Conservation (phyloP, 2,888 invertebrate species). For the Cryptosula pallasiana region DNA sequence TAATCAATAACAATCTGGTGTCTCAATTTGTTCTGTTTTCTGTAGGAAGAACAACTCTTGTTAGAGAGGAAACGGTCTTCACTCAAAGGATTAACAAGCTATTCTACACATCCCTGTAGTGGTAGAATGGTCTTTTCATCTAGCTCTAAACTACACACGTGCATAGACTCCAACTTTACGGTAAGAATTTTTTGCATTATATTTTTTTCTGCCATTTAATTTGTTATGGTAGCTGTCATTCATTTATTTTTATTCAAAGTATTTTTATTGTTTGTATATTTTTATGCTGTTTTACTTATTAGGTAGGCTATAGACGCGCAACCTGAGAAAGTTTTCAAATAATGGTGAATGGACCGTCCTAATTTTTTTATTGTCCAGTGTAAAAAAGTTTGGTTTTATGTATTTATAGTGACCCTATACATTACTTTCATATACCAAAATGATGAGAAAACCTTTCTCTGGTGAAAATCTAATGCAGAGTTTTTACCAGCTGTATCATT, state of each 20-base stretch:
- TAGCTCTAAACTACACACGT: conserved; percentile 38
- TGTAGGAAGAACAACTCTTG: conserved; percentile 81
- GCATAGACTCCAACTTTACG: not conserved
- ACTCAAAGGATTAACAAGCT: conserved; percentile 85
- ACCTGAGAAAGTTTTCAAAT: too few relatives aligned
- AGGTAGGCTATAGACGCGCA: too few relatives aligned
- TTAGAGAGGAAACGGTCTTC: conserved; percentile 87
- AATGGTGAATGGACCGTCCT: too few relatives aligned
- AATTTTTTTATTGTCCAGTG: too few relatives aligned
- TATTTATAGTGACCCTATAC: too few relatives aligned
- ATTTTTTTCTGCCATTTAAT: not conserved
- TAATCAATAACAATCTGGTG: too few relatives aligned
- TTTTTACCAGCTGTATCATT: too few relatives aligned
- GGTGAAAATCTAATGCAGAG: too few relatives aligned
- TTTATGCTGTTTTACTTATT: not conserved
- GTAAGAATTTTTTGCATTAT: not conserved
- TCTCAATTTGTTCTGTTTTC: not conserved
- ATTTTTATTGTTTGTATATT: not conserved
- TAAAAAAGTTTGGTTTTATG: too few relatives aligned
- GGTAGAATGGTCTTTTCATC: conserved; percentile 88
- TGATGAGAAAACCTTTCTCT: too few relatives aligned
- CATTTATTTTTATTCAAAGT: not conserved
- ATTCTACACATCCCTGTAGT: conserved; percentile 74
- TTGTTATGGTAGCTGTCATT: not conserved
- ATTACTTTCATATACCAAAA: too few relatives aligned